Conservation (phyloP, 2,888 invertebrate genomes). For the Gisinianus flammeolus region DNA sequence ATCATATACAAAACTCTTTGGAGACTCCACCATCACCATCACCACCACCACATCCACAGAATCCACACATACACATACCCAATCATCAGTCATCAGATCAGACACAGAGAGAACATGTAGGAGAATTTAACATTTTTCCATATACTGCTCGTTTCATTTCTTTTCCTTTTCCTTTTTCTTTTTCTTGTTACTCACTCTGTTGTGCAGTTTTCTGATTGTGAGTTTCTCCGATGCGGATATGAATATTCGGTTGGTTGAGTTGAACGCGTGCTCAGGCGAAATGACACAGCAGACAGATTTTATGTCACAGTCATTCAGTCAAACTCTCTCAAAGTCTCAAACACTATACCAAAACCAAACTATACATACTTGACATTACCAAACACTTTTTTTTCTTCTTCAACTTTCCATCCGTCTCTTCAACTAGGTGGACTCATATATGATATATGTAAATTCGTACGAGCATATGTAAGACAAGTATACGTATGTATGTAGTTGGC, state of each 20-base stretch:
- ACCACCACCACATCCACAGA: not conserved
- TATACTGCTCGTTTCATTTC: no score
- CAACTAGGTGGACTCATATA: not conserved
- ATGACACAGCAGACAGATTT: slow-evolving; percentile 31
- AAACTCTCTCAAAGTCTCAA: slow-evolving; percentile 11
- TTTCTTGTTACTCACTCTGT: no score
- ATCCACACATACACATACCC: not conserved
- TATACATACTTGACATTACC: not conserved
- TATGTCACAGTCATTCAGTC: slow-evolving; percentile 24
- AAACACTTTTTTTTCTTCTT: not conserved
- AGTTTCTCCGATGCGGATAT: slow-evolving; percentile 31
- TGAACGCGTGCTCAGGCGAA: slow-evolving; percentile 38
- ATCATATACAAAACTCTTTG: no score
- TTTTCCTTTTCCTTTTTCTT: no score
- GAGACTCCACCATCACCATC: not conserved
- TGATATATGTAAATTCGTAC: not conserved
- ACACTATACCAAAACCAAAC: not conserved
- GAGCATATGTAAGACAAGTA: not conserved
- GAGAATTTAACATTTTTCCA: no score
- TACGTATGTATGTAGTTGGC: not conserved
- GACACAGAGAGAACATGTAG: no score
- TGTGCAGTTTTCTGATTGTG: not conserved
- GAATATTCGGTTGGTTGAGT: slow-evolving; percentile 34
- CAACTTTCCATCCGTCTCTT: not conserved
- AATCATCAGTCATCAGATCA: no score